A percentile compares a stretch with the other conserved stretches of the same genome.
phyloP scores from a whole-genome alignment of 1,140 invertebrate genomes.

The Lepidotrigona ventralis region DNA sequence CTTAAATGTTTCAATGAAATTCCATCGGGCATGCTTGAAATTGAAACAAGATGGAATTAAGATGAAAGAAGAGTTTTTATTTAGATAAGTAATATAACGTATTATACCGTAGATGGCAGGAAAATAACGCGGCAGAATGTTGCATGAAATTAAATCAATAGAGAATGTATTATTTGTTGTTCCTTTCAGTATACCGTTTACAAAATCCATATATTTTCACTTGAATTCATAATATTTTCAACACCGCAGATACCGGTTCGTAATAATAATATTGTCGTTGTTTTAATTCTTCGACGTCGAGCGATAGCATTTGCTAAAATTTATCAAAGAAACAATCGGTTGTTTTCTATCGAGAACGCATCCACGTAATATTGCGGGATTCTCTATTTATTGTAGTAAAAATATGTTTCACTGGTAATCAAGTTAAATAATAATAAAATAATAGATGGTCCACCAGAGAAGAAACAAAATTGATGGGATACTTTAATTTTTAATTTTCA shows the following conservation, averaged over 20 bases:
- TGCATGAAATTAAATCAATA: not conserved
- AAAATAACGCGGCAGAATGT: not conserved
- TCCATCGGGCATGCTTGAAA: not conserved
- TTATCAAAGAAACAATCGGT: not conserved
- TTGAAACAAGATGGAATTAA: not conserved
- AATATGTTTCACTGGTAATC: not conserved
- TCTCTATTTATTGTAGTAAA: not conserved
- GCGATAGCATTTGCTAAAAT: not conserved
- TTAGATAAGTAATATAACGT: not conserved
- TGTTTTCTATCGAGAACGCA: not conserved
- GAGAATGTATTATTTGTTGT: not conserved
- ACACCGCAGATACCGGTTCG: not conserved
- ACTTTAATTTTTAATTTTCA: not conserved
- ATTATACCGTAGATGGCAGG: not conserved
- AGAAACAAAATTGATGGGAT: not conserved
- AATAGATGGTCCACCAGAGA: not conserved
- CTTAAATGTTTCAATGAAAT: not conserved
- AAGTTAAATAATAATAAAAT: not conserved
- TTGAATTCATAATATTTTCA: not conserved
- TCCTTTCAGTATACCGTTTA: not conserved
- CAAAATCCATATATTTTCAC: not conserved
- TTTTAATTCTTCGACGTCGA: not conserved
- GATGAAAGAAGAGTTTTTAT: not conserved
- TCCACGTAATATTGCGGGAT: no score
- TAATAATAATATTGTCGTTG: slow-evolving; percentile 1